Conservation (phyloP, 37 sponge, comb jelly and placozoan genomes). For the Spongia lamella region DNA sequence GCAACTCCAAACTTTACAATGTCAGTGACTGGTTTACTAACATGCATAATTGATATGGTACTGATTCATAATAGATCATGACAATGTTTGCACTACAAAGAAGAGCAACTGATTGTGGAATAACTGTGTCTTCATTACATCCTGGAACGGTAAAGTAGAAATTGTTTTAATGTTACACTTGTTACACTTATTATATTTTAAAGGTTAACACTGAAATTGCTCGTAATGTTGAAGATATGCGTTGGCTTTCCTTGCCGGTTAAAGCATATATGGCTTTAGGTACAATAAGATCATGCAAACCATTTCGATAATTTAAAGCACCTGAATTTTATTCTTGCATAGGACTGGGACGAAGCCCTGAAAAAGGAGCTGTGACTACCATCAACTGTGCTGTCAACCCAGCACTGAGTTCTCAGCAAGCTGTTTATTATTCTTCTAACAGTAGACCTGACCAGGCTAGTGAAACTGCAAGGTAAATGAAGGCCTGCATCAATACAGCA, state of each 20-base stretch:
- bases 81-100: constrained; percentile 58
- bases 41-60: background rate
- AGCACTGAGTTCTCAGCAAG: constrained; percentile 54
- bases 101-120: constrained; percentile 21
- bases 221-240: too few species aligned
- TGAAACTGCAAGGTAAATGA: constrained; percentile 10
- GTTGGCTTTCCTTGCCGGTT: too few species aligned
- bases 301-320: too few species aligned
- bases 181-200: too few species aligned
- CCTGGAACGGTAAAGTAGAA: constrained; percentile 76
- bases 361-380: constrained; percentile 67
- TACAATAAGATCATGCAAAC: too few species aligned
- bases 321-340: too few species aligned
- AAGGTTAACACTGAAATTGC: too few species aligned
- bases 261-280: too few species aligned
- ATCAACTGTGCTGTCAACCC: constrained; percentile 78
- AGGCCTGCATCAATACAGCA: too few species aligned
- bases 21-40: constrained; percentile 23
- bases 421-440: constrained; percentile 37
- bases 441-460: constrained; percentile 26
- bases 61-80: constrained; percentile 45
- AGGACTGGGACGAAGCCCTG: constrained; percentile 8
- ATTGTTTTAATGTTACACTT: background rate
- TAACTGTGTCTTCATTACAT: constrained; percentile 75
- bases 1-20: constrained; percentile 76